Evolutionary conservation across 2,797 vertebrate species (phyloP).

Genomic region (Poeciliopsis presidionis): DNA sequence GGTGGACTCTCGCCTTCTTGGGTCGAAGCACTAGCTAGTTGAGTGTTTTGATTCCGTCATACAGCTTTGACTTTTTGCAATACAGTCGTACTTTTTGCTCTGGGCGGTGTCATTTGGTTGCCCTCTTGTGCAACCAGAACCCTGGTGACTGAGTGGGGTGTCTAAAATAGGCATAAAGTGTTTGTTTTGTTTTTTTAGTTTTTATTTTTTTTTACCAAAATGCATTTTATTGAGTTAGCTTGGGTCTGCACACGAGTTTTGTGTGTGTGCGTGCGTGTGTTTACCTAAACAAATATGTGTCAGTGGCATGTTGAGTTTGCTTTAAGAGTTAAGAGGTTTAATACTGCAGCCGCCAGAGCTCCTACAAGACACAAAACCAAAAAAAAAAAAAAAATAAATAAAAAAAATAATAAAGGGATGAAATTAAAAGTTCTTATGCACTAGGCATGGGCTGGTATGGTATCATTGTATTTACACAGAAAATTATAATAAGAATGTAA

Average conservation of each 20-base stretch:
- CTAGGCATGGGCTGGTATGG: slow-evolving; percentile 1
- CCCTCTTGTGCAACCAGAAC: slow-evolving; percentile 31
- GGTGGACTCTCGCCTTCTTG: slow-evolving; percentile 35
- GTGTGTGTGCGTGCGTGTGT: slow-evolving; percentile 44
- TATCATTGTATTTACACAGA: not conserved
- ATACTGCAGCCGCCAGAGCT: slow-evolving; percentile 53
- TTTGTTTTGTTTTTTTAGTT: slow-evolving; percentile 3
- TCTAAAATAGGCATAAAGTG: slow-evolving; percentile 47
- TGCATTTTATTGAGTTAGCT: slow-evolving; percentile 68
- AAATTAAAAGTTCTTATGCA: slow-evolving; percentile 41
- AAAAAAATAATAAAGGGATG: slow-evolving; percentile 31
- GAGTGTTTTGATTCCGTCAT: slow-evolving; percentile 72
- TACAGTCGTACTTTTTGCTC: slow-evolving; percentile 69
- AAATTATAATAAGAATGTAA: not conserved
- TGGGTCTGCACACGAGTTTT: slow-evolving; percentile 57
- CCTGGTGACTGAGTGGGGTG: slow-evolving; percentile 44
- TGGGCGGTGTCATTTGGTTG: slow-evolving; percentile 62
- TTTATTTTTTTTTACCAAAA: slow-evolving; percentile 57
- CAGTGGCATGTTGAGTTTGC: slow-evolving; percentile 46
- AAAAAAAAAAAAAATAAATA: slow-evolving; percentile 42
- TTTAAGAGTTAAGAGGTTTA: slow-evolving; percentile 43
- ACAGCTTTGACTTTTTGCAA: slow-evolving; percentile 79
- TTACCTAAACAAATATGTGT: slow-evolving; percentile 48
- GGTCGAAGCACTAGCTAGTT: slow-evolving; percentile 46
- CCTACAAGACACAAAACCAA: slow-evolving; percentile 76